Evolutionary conservation across 2,888 invertebrate species (phyloP), one percentile per base, ranked within the genome.

Genomic region (Rotaria magnacalcarata): DNA sequence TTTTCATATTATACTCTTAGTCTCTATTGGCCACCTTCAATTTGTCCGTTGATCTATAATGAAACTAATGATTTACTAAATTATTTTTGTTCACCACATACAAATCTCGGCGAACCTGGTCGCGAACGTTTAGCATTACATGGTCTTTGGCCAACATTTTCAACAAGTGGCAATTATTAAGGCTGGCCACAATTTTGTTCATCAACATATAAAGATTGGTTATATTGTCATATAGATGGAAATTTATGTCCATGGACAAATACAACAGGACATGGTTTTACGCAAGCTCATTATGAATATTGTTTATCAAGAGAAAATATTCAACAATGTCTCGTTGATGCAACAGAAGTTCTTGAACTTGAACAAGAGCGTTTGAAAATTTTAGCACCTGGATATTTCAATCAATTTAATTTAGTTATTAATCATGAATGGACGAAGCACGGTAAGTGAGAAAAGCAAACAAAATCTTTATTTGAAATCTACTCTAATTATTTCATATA

Each of bases 151-250:
- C 67, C 67, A 67, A 67, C 67, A 34, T 67, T 67, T 67, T 67
- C 67, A 6, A 67, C 67, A 4, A 6, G 19, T 34, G 67, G 67
- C 2, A 67, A 34, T 67, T 67, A 67, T 67, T 34, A 67, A 67
- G 67, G 67, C 34, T 67, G 67, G 67, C 67, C 67, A 34, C 67
- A 67, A 34, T 67, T 67, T 67, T 67, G 67, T 67, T 67, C 67
- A 67, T 67, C 67, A 34, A 14, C 14, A 67, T 34, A 19, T 34
- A 16, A 67, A 16, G 67, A 67, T 67, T 67, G 67, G 67, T 67
- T 34, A 1, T 27, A 16, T 41, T 67, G 67, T 67, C 67, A 67
- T 67, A 67, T 67, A n/a, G 19, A 67, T 67, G 67, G 67, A 67
- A 34, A 67, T 67, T 27, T 67, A 67, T 67, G 67, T 67, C 67